Base-by-base conservation (phyloP, 2,797 vertebrate species). In the Megalops cyprinoides region DNA sequence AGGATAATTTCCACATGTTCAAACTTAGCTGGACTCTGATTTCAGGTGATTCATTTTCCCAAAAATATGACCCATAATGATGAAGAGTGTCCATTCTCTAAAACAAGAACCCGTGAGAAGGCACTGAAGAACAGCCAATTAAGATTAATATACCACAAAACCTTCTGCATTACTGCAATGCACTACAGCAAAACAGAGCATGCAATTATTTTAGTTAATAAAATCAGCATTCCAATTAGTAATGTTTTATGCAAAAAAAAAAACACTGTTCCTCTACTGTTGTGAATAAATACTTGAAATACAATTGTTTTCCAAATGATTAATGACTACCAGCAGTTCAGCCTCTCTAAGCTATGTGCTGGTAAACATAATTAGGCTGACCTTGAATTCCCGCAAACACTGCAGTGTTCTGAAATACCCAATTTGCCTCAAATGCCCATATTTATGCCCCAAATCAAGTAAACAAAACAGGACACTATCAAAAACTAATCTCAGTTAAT, bases 221-320 rank as follows among this genome's bases (percentile, higher is more conserved):
- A 39, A 46, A 56, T 77, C 20, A 39, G 48, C 18, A 60, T 42
- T 46, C 15, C 46, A 51, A 18, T 71, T 71, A 42, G 6, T 23
- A 71, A 71, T 44, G 39, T 71, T 71, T 71, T 71, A 71, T 39
- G 39, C 67, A 71, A 44, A 4, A 71, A 71, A 67, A 34, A 71
- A n/a, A n/a, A n/a, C n/a, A n/a, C n/a, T 42, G 34, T 71, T 71
- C 18, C 67, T 42, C 20, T 71, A 39, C 18, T 44, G 39, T 71
- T 9, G 39, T 44, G 37, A 15, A 39, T 69, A 9, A 42, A 31
- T 42, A 37, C 39, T 44, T 42, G 37, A 71, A 23, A 44, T 71
- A 44, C 67, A 44, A n/a, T 71, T 71, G 23, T 44, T 9, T 71
- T 71, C 37, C 39, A n/a, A 18, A 25, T 71, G 67, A 71, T 71